Percentiles rank a stretch among this genome's conserved stretches.
Conservation (phyloP, 2,113 vertebrate species). For the Muntiacus muntjak region DNA sequence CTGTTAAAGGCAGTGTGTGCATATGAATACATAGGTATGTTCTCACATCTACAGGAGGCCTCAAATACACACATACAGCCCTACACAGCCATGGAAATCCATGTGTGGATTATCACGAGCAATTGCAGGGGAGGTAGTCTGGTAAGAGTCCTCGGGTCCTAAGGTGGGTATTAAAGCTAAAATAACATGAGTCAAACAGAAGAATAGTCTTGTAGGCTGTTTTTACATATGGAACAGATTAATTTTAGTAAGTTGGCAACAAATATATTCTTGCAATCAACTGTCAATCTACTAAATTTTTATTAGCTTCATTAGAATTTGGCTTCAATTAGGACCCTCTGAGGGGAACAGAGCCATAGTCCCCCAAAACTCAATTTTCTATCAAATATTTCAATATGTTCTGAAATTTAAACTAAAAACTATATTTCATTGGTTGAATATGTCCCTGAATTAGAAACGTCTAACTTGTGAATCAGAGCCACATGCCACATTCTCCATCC, state of each 20-base stretch:
- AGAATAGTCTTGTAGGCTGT: neutral
- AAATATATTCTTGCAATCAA: conserved; percentile 18
- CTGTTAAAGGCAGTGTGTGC: neutral
- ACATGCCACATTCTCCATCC: neutral
- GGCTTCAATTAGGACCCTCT: conserved; percentile 17
- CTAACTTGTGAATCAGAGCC: neutral
- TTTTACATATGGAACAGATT: conserved; percentile 32
- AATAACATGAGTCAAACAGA: neutral
- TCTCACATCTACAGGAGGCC: neutral
- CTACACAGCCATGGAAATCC: neutral
- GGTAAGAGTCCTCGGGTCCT: neutral
- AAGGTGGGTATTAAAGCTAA: neutral
- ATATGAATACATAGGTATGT: neutral
- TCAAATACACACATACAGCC: neutral
- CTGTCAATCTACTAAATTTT: conserved; percentile 36
- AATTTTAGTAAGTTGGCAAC: conserved; percentile 36
- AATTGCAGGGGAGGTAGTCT: neutral
- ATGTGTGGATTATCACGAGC: neutral
- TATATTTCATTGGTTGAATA: neutral
- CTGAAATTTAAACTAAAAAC: neutral
- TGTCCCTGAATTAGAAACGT: neutral
- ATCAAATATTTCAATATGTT: conserved; percentile 38
- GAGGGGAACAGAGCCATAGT: neutral
- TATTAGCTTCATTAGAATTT: conserved; percentile 54
- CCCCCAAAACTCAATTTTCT: conserved; percentile 30